Base-by-base conservation (phyloP, 1,140 invertebrate genomes). In the Drosophila rhopaloa region DNA sequence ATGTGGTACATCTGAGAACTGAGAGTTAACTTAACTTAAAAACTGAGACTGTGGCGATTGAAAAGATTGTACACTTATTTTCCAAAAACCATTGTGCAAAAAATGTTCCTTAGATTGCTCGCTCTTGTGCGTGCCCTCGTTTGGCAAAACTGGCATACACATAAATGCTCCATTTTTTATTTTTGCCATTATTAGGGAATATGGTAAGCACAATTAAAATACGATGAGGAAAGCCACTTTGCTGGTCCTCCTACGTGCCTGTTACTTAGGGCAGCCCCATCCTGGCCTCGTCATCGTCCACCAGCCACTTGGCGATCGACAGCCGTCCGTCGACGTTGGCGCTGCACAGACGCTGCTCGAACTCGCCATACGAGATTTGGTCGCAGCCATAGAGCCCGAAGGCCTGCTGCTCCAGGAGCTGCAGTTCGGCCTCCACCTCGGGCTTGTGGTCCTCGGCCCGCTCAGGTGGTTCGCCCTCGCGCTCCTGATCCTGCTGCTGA, bases 251-350 rank as follows among this genome's bases (percentile, higher is more conserved):
- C 19, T 24, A 47, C 0, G 44, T 19, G 19, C 24, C 13, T n/a
- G 24, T 5, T 7, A 11, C 24, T 1, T 29, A 24, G 6, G 27
- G 16, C 32, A 27, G 16, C 29, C 7, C 27, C 24, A 43, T 43
- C 40, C 19, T 14, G 37, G 43, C 9, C 38, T 48, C 16, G 5
- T 40, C 32, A 1, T 16, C 27, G 13, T 54, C 10, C 11, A 55
- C 41, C 7, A 85, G 59, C 81, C 81, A 85, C 46, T 86, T 85
- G 54, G 24, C 9, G 2, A 85, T 40, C 6, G 59, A 43, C 40
- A 85, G 60, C 4, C 47, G 48, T 0, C 27, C 43, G 5, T 59
- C 46, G 24, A 86, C 13, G 53, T 81, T 40, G 41, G 47, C 65
- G 2, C 38, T 40, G 2, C 16, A 8, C 6, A 83, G 54, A 0